Evolutionary conservation across 1,140 invertebrate genomes (phyloP), one percentile per base, ranked within the genome.

Genomic region (Zaprionus tsacasi): DNA sequence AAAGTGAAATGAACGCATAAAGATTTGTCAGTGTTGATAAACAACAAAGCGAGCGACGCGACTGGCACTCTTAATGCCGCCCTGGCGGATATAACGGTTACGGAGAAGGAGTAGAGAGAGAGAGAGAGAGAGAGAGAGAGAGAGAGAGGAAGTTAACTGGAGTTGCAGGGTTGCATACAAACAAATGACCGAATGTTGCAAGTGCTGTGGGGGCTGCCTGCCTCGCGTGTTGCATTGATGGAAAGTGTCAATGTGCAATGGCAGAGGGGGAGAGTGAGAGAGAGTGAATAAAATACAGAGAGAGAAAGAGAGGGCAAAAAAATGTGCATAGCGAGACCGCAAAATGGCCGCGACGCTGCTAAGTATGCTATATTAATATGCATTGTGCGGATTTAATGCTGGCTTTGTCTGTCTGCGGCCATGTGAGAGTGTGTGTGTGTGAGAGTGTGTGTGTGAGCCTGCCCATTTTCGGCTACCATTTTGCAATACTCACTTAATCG

Each of bases 21-120:
- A 88, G 83, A 88, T 88, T 88, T 89, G 83, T 88, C 83, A 89
- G 68, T 81, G 83, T 81, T 89, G 83, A 88, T 88, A 88, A 88
- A 83, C 83, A 88, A 88, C 82, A 87, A 87, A 78, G 80, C 81
- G 69, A 63, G 66, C 77, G 74, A 70, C 67, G 73, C 69, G 72
- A 74, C 69, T 11, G 8, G 11, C 27, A 1, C 2, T 7, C 17
- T 3, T 17, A 8, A 38, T 13, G 12, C 13, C 17, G 7, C 40
- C 35, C 30, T 21, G 2, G 11, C 54, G 35, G 50, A 52, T 25
- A 35, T 15, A 12, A 50, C 45, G 45, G 45, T 50, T 50, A 25
- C 45, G 17, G 5, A 6, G 1, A 50, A 50, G 45, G 45, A 17
- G 45, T 48, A 38, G n/a, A 17, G 33, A 58, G 54, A 36, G 17